A percentile compares a stretch with the other conserved stretches of the same genome.
Conservation (phyloP, 2,888 invertebrate genomes). For the Spicauda simplicius region DNA sequence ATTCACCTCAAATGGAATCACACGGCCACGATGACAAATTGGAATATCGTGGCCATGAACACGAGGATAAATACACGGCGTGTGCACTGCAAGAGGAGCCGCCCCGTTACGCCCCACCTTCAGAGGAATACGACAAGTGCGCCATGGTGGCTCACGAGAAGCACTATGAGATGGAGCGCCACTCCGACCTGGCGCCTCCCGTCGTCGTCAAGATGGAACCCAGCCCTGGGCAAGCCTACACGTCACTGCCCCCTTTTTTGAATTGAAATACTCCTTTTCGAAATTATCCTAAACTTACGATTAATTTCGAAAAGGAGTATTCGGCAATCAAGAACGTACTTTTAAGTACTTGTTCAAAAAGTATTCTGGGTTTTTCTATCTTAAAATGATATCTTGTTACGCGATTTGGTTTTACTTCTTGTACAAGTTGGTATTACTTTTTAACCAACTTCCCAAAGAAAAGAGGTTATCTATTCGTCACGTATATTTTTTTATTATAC, state of each 20-base stretch:
- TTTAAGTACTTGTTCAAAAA: neutral
- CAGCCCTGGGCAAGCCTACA: slow-evolving; percentile 85
- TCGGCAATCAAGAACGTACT: slow-evolving; percentile 36
- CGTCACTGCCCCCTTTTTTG: slow-evolving; percentile 91
- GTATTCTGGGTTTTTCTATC: neutral
- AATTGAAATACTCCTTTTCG: slow-evolving; percentile 87
- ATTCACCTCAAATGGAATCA: slow-evolving; percentile 85
- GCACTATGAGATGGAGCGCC: slow-evolving; percentile 77
- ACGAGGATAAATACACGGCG: slow-evolving; percentile 76
- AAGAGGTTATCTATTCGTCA: no score
- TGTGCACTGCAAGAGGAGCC: slow-evolving; percentile 80
- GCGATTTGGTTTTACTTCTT: neutral
- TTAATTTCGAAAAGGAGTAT: slow-evolving; percentile 84
- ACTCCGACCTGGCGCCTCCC: slow-evolving; percentile 70
- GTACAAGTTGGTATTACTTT: neutral
- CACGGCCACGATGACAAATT: slow-evolving; percentile 82
- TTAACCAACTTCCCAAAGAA: no score
- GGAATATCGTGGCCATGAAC: slow-evolving; percentile 74
- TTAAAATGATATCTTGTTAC: neutral
- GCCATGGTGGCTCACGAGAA: slow-evolving; percentile 78
- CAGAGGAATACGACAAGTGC: slow-evolving; percentile 87
- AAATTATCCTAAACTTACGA: slow-evolving; percentile 73
- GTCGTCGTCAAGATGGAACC: slow-evolving; percentile 86
- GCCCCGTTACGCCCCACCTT: slow-evolving; percentile 82
- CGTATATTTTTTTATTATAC: no score